phyloP scores from a whole-genome alignment of 2,113 vertebrate genomes.

The Lipophrys pholis region DNA sequence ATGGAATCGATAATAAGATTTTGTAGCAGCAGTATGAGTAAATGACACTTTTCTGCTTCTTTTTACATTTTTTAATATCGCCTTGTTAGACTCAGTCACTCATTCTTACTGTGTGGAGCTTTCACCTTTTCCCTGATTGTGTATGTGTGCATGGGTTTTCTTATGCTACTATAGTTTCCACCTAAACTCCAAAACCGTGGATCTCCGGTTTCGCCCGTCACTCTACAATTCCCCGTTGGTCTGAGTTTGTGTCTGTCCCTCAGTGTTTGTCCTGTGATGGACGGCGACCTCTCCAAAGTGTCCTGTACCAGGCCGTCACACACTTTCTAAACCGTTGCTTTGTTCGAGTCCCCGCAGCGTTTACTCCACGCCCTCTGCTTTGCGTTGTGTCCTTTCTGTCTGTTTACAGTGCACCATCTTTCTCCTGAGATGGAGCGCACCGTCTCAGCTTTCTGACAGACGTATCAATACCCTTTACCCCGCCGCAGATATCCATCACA shows the following conservation, averaged over 20 bases:
- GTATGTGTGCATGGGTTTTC: no score
- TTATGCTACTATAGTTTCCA: no score
- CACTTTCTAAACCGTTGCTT: background rate
- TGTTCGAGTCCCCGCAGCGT: background rate
- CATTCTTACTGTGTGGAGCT: no score
- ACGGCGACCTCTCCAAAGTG: no score
- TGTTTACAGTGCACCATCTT: slow-evolving; percentile 20
- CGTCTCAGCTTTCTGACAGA: slow-evolving; percentile 48
- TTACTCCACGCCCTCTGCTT: slow-evolving; percentile 2
- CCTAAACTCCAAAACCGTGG: no score
- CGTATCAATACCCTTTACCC: slow-evolving; percentile 65
- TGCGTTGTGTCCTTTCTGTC: slow-evolving; percentile 5
- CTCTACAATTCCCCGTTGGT: no score
- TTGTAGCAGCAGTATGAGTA: slow-evolving; percentile 1
- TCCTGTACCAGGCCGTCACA: no score
- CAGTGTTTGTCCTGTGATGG: no score
- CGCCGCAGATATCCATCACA: slow-evolving; percentile 63
- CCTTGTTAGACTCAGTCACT: slow-evolving; percentile 1
- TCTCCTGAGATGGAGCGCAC: slow-evolving; percentile 44
- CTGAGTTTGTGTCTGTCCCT: no score
- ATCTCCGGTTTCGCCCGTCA: no score
- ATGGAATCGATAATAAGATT: slow-evolving; percentile 28
- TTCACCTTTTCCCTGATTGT: no score
- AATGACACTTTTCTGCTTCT: background rate
- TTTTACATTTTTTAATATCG: background rate